Evolutionary conservation across 1,140 invertebrate genomes (phyloP).

Genomic region (Mamestra configurata): DNA sequence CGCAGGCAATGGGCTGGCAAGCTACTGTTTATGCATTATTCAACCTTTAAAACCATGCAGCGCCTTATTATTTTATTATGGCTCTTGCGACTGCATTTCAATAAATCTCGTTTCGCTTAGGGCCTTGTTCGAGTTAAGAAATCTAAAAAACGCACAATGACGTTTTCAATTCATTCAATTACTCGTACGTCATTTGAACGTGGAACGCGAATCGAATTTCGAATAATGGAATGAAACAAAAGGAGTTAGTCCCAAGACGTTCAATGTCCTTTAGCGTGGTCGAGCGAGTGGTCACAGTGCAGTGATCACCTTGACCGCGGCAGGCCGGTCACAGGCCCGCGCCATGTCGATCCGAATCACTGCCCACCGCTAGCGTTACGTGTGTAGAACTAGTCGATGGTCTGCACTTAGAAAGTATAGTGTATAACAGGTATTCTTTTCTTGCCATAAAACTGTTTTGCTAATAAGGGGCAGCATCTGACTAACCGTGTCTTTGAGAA

Average conservation of each 20-base stretch:
- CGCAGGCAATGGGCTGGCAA: not conserved
- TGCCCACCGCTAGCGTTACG: slow-evolving; percentile 61
- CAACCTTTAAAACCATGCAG: slow-evolving; percentile 14
- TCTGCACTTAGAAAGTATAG: slow-evolving; percentile 46
- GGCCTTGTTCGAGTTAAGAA: not conserved
- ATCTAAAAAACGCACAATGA: slow-evolving; percentile 5
- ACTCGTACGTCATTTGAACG: slow-evolving; percentile 6
- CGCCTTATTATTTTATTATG: slow-evolving; percentile 10
- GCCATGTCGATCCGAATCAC: slow-evolving; percentile 55
- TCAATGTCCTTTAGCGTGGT: slow-evolving; percentile 45
- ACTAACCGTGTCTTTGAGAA: too few species aligned
- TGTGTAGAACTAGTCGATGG: slow-evolving; percentile 43
- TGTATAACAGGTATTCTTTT: not conserved
- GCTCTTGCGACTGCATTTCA: not conserved
- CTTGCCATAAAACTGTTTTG: not conserved
- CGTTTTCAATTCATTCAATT: slow-evolving; percentile 37
- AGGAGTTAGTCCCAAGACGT: slow-evolving; percentile 11
- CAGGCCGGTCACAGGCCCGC: slow-evolving; percentile 52
- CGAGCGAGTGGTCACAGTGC: slow-evolving; percentile 51
- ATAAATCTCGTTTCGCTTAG: not conserved
- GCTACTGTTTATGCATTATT: slow-evolving; percentile 42
- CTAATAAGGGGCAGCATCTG: not conserved
- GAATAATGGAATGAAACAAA: slow-evolving; percentile 37
- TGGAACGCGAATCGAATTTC: slow-evolving; percentile 34
- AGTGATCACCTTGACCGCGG: slow-evolving; percentile 63